phyloP scores from a whole-genome alignment of 2,888 invertebrate species.

The Metopia argyrocephala region DNA sequence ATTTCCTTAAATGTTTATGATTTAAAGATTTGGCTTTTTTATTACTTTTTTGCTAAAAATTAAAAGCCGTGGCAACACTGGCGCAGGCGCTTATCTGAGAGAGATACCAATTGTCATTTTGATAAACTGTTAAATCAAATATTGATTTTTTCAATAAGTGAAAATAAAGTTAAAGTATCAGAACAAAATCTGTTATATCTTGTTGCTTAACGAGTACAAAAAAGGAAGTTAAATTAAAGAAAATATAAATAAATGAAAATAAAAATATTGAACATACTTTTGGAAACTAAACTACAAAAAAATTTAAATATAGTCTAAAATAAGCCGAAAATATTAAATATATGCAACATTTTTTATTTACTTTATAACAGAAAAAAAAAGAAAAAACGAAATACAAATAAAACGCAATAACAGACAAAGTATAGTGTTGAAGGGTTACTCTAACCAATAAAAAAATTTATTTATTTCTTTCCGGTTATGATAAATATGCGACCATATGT shows the following conservation, averaged over 20 bases:
- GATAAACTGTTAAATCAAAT: slow-evolving; percentile 24
- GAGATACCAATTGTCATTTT: too few relatives aligned
- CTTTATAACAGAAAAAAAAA: background rate
- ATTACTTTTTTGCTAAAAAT: too few relatives aligned
- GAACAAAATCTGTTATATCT: background rate
- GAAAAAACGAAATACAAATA: slow-evolving; percentile 42
- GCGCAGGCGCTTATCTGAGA: too few relatives aligned
- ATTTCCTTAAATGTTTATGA: too few relatives aligned
- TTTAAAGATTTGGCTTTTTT: too few relatives aligned
- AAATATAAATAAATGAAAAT: background rate
- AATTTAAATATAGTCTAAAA: background rate
- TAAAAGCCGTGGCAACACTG: too few relatives aligned
- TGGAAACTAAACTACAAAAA: background rate
- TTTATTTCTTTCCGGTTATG: slow-evolving; percentile 67
- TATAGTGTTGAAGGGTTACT: background rate
- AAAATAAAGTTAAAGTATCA: background rate
- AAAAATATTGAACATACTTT: background rate
- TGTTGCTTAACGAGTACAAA: background rate
- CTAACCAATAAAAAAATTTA: background rate
- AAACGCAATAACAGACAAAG: slow-evolving; percentile 31
- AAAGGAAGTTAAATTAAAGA: background rate
- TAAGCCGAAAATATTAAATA: slow-evolving; percentile 3
- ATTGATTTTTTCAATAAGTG: slow-evolving; percentile 62
- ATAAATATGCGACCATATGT: slow-evolving; percentile 81
- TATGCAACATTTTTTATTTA: slow-evolving; percentile 16